Base-by-base conservation (phyloP, 2,888 invertebrate genomes). In the Himalopsyche japonica region DNA sequence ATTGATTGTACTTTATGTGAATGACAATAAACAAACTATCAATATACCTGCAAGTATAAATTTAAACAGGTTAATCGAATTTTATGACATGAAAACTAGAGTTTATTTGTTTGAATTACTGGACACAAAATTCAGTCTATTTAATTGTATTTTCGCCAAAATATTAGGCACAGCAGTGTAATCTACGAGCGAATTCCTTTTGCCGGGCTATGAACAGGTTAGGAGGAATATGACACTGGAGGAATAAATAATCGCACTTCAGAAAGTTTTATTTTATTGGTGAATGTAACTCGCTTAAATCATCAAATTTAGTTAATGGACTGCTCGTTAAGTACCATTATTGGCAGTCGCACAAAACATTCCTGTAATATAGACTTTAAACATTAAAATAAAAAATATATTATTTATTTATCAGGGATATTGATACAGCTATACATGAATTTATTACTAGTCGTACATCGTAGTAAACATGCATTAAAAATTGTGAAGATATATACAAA, bases 301-400 rank as follows among this genome's bases (percentile, higher is more conserved):
- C 37, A 79, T 79, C 24, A 47, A 48, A 79, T 79, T 79, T 48
- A 79, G 20, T 49, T 30, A 48, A 47, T 12, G 30, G 24, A 48
- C 48, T 79, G 79, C 79, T 37, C 43, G 49, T 79, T 79, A 79
- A 79, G 79, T 79, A 79, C 47, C 79, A 48, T 27, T 79, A 30
- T 48, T 27, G 27, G 79, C 79, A 79, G 79, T 48, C 48, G 48
- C 48, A n/a, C 24, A 79, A 79, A 78, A 79, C 48, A 79, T 79
- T 48, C 48, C 30, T 48, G 49, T 79, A 49, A 57, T 79, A 48
- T 79, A 48, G 48, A 79, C 32, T 79, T 48, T 48, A 79, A 79
- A 79, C 37, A 79, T 79, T 79, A 47, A 79, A 79, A 79, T 79
- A 48, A 79, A 79, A 79, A 79, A 79, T 79, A 79, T 79, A 79